These are phyloP conservation scores for Gymnodraco acuticeps DNA, from an alignment of 2,797 vertebrate genomes.

Conservation along the genomic window DNA sequence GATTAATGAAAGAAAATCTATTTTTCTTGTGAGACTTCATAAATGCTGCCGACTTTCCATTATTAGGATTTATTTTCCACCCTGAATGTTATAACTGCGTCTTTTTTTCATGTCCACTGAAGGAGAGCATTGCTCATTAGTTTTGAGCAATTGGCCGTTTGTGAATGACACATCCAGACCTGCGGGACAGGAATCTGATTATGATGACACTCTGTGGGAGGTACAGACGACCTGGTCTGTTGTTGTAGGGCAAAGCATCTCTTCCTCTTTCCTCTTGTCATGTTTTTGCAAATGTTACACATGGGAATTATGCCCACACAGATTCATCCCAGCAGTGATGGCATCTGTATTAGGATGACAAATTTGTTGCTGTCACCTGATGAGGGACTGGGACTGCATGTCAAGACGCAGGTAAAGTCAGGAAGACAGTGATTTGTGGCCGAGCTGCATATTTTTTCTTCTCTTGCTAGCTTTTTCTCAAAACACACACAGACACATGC, in stretches of 20 bases:
- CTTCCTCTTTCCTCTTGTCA: conserved; percentile 72
- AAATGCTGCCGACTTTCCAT: conserved; percentile 11
- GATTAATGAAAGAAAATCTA: conserved; percentile 31
- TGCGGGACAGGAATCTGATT: conserved; percentile 75
- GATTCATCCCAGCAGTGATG: conserved; percentile 79
- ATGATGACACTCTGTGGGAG: conserved; percentile 63
- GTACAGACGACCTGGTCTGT: conserved; percentile 64
- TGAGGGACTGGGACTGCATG: conserved; percentile 80
- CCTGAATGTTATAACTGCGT: background rate
- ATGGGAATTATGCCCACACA: conserved; percentile 69
- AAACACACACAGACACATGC: conserved; percentile 47
- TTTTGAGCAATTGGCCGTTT: conserved; percentile 30
- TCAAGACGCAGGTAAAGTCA: conserved; percentile 80
- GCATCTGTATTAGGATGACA: conserved; percentile 85
- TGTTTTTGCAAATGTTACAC: conserved; percentile 80
- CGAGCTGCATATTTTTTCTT: conserved; percentile 54
- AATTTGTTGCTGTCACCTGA: conserved; percentile 81
- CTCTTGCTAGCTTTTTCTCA: conserved; percentile 35
- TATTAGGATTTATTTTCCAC: background rate
- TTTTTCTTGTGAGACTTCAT: conserved; percentile 23
- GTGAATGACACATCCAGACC: conserved; percentile 60
- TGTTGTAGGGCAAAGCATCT: conserved; percentile 72
- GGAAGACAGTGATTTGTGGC: conserved; percentile 80
- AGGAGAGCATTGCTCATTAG: conserved; percentile 36
- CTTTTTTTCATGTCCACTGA: conserved; percentile 26